phyloP scores from a whole-genome alignment of 2,113 vertebrate genomes.

The Leptosomus discolor region DNA sequence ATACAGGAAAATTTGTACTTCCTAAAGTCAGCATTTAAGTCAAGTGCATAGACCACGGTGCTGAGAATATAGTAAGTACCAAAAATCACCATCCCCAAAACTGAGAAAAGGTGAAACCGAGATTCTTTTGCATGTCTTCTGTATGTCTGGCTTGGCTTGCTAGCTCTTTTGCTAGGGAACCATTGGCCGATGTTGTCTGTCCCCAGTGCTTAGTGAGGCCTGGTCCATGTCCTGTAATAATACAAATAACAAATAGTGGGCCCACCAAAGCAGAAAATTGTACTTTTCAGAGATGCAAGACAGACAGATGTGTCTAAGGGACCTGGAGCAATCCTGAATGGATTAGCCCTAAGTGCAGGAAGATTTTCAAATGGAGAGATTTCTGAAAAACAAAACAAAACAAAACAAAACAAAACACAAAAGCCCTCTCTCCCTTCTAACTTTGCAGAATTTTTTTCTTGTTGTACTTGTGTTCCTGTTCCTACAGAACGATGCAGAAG shows the following conservation, averaged over 20 bases:
- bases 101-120: background rate
- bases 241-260: background rate
- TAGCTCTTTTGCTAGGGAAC: background rate
- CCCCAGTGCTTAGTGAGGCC: background rate
- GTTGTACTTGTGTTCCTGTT: background rate
- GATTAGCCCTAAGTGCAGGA: background rate
- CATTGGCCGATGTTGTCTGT: background rate
- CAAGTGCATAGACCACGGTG: background rate
- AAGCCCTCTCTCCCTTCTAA: background rate
- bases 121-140: background rate
- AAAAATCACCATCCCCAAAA: background rate
- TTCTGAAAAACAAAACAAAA: background rate
- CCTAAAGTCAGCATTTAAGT: background rate
- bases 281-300: background rate
- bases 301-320: background rate
- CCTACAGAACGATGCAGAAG: background rate
- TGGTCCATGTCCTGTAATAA: background rate
- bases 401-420: too few species aligned
- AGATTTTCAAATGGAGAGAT: background rate
- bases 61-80: background rate
- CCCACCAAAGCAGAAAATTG: background rate
- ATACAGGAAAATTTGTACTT: background rate
- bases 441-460: background rate
- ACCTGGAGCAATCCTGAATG: background rate
- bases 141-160: background rate